These are phyloP conservation scores for Drosophila rellima DNA, from an alignment of 2,888 invertebrate genomes.

Conservation along the genomic window DNA sequence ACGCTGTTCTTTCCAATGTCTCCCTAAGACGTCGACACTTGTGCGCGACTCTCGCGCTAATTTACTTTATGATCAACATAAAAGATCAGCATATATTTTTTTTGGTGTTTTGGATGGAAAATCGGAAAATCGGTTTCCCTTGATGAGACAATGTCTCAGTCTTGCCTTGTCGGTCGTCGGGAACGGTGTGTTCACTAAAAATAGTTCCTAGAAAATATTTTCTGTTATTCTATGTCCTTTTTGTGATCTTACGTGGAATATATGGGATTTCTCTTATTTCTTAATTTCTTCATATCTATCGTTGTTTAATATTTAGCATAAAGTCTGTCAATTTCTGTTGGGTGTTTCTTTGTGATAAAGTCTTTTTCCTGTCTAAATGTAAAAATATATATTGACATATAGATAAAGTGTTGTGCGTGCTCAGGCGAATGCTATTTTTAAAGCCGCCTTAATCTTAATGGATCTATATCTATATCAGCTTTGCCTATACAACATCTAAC, in stretches of 20 bases:
- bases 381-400: constrained; percentile 19
- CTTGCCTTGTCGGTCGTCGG: constrained; percentile 66
- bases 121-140: constrained; percentile 54
- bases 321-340: constrained; percentile 23
- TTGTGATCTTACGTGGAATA: not conserved
- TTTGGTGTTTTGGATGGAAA: constrained; percentile 60
- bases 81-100: constrained; percentile 69
- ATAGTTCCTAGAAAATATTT: constrained; percentile 13
- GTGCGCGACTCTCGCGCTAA: constrained; percentile 71
- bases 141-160: constrained; percentile 59
- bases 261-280: not conserved
- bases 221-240: constrained; percentile 22
- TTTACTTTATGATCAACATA: constrained; percentile 74
- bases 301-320: constrained; percentile 32
- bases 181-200: constrained; percentile 70
- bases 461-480: constrained; percentile 51
- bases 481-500: constrained; percentile 47
- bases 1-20: constrained; percentile 24
- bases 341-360: constrained; percentile 33
- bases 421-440: constrained; percentile 62
- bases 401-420: constrained; percentile 39
- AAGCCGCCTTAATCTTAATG: constrained; percentile 71
- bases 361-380: constrained; percentile 6
- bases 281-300: constrained; percentile 4
- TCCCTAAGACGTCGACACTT: constrained; percentile 53